Percentiles rank a stretch among this genome's conserved stretches.
Evolutionary conservation across 1,140 invertebrate species (phyloP).

Genomic region (Drosophila nigromelanica): DNA sequence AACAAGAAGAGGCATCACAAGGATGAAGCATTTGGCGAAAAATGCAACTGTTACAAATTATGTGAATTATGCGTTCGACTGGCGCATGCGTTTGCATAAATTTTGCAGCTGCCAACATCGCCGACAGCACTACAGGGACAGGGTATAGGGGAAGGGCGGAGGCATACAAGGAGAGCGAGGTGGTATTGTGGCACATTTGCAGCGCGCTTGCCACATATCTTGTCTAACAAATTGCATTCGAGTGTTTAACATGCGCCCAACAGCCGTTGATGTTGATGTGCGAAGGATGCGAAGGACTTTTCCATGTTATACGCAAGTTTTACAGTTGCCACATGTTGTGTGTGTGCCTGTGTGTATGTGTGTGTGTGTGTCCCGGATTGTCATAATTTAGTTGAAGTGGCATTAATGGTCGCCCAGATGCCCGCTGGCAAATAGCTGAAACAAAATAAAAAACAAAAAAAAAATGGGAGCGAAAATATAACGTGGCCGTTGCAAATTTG

Average conservation of each 20-base stretch:
- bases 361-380: conserved; percentile 32
- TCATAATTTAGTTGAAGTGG: conserved; percentile 81
- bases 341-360: conserved; percentile 30
- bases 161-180: background rate
- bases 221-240: conserved; percentile 82
- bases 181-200: conserved; percentile 33
- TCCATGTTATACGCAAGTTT: conserved; percentile 70
- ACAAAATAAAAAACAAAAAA: conserved; percentile 23
- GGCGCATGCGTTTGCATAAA: conserved; percentile 81
- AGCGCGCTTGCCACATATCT: conserved; percentile 75
- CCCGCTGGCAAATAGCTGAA: conserved; percentile 29
- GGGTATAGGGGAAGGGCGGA: conserved; percentile 16
- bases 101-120: conserved; percentile 73
- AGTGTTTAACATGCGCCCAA: conserved; percentile 82
- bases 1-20: conserved; percentile 21
- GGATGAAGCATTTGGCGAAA: conserved; percentile 70
- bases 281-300: conserved; percentile 78
- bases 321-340: conserved; percentile 43
- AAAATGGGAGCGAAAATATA: conserved; percentile 23
- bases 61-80: conserved; percentile 81
- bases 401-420: conserved; percentile 65
- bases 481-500: conserved; percentile 38
- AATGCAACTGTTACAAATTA: conserved; percentile 80
- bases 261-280: conserved; percentile 79
- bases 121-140: conserved; percentile 43